These are phyloP conservation scores for Acronicta psi DNA, from an alignment of 2,888 invertebrate species.

Conservation along the genomic window DNA sequence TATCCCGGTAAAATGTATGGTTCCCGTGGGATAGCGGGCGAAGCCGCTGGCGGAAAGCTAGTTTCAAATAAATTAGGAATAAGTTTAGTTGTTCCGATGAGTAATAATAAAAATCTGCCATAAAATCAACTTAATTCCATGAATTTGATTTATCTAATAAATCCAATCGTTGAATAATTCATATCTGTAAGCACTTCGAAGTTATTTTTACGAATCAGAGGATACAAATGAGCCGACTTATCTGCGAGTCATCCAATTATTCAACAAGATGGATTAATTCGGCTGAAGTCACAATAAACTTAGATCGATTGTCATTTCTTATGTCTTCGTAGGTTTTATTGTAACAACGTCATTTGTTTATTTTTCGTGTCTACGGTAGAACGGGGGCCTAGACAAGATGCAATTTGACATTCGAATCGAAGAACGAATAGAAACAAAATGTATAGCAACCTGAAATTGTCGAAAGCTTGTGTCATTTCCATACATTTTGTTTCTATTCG, in stretches of 20 bases:
- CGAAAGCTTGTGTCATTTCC: no score
- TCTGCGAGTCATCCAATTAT: conserved; percentile 24
- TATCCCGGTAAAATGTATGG: no score
- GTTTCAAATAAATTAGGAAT: no score
- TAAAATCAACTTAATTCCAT: conserved; percentile 5
- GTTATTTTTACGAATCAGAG: conserved; percentile 25
- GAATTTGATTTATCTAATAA: conserved; percentile 11
- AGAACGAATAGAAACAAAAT: no score
- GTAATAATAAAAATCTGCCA: no score
- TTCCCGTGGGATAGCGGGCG: no score
- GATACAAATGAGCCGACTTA: conserved; percentile 24
- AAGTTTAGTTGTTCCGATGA: no score
- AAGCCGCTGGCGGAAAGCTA: no score
- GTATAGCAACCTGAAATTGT: no score
- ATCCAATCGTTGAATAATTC: conserved; percentile 37
- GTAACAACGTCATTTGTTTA: conserved; percentile 17
- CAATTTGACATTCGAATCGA: no score
- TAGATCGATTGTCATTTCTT: conserved; percentile 22
- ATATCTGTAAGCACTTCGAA: conserved; percentile 13
- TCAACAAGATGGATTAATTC: conserved; percentile 19
- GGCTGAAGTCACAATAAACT: conserved; percentile 27
- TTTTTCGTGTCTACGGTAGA: conserved; percentile 4
- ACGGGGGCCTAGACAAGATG: no score
- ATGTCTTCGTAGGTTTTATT: conserved; percentile 17
- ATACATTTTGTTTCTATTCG: no score